These are phyloP conservation scores for Tachina grossa DNA, from an alignment of 2,888 invertebrate genomes.

Conservation along the genomic window DNA sequence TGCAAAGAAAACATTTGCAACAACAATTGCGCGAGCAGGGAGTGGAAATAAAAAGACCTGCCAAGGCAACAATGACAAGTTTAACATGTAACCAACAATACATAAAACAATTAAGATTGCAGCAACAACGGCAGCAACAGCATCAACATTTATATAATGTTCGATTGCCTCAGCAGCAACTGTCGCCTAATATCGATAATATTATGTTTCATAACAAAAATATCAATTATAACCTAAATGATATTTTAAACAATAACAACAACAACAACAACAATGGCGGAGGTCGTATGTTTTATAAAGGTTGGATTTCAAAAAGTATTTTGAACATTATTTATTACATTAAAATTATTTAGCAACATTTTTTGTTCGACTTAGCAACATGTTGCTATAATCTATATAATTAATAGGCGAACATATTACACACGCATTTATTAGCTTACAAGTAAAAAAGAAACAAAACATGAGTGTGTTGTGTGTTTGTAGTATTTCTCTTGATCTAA, in stretches of 20 bases:
- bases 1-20: constrained; percentile 82
- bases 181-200: constrained; percentile 62
- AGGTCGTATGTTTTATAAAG: constrained; percentile 67
- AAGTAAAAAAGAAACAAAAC: too few relatives aligned
- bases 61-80: constrained; percentile 54
- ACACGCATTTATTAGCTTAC: too few relatives aligned
- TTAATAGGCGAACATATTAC: too few relatives aligned
- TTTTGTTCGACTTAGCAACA: background rate
- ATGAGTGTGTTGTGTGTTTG: too few relatives aligned
- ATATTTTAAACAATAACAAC: constrained; percentile 72
- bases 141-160: constrained; percentile 61
- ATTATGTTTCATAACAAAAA: constrained; percentile 73
- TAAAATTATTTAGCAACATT: background rate
- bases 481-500: too few relatives aligned
- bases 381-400: background rate
- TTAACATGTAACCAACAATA: constrained; percentile 79
- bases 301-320: constrained; percentile 58
- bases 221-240: constrained; percentile 72
- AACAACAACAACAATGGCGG: constrained; percentile 68
- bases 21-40: constrained; percentile 80
- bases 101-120: constrained; percentile 76
- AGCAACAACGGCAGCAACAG: constrained; percentile 72
- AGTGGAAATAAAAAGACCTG: constrained; percentile 69
- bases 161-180: constrained; percentile 65
- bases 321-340: background rate